Evolutionary conservation across 2,797 vertebrate genomes (phyloP), one percentile per base, ranked within the genome.

Genomic region (Lutjanus argentimaculatus): DNA sequence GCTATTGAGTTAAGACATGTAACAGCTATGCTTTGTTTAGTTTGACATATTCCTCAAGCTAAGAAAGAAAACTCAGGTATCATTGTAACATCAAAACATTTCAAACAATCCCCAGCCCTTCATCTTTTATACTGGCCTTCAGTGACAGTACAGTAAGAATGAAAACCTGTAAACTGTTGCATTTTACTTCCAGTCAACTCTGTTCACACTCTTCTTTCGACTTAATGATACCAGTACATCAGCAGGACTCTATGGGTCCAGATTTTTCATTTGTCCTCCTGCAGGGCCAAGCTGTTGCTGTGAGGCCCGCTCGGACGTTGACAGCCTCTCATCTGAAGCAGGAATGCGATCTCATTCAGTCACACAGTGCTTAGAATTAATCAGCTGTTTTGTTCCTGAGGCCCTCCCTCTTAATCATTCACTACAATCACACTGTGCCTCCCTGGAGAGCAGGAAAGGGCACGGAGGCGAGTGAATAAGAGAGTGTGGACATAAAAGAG

Each of bases 291-390:
- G 85, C 77, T 84, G 88, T 66, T 80, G 58, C 71, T 43, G 56
- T 48, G 43, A 57, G 58, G 63, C 57, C 84, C 7, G 62, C 63
- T 72, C 55, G 56, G 72, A 73, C 69, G 13, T 67, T 59, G 82
- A 73, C 85, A 49, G 87, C 75, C 56, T 72, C 88, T 84, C 79
- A 46, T 90, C 73, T 72, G 43, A 81, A 74, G 62, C 30, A 9
- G 82, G 87, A 91, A 82, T 62, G n/a, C 9, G 1, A 86, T 83
- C 86, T 90, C 86, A 80, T 92, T 95, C 87, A 83, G 79, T 74
- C 85, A 65, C 85, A 61, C 65, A 72, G 79, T 75, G 85, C 79
- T 69, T 1, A 43, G 91, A 93, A 94, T 94, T 91, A 92, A 95
- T 95, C 87, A 88, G 82, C 68, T 83, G 79, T 86, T 93, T 93